Evolutionary conservation across 2,888 invertebrate species (phyloP), one percentile per base, ranked within the genome.

Genomic region (Gari tellinella): DNA sequence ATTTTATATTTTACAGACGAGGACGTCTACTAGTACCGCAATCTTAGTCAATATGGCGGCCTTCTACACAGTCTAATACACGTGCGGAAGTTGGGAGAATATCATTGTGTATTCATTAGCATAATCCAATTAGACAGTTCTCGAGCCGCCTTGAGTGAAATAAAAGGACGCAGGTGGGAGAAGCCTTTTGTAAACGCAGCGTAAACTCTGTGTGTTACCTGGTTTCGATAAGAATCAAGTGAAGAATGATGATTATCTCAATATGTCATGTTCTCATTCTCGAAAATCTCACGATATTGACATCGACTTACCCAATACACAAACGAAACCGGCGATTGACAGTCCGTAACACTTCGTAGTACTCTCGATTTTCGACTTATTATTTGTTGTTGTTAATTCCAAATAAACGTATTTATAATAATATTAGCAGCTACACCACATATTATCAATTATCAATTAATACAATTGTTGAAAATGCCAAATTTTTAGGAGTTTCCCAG

Each of bases 31-130:
- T 60, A 64, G 51, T 66, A 55, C 64, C 57, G 65, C 56, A 63
- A 17, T 52, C 37, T 37, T 49, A 64, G 70, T 40, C 70, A 78
- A 78, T 60, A 78, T 78, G 78, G 78, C 78, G 73, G 70, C 78
- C 41, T 51, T 46, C 67, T 74, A 68, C 58, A 60, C 43, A 63
- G 23, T 38, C 31, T 38, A 56, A n/a, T 37, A 70, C 78, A 78
- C 78, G 78, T 78, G 78, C 78, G 73, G 57, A 63, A 53, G 67
- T 73, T 58, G 65, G 73, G 78, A 78, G 73, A 78, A 74, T 74
- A 51, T 64, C 49, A 48, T 53, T 55, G 64, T 56, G 64, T 55
- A 55, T 21, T 64, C 64, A 46, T 46, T 48, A 55, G 38, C 64
- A 64, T 64, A 64, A 61, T 31, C 26, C 43, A 57, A 45, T 45